phyloP scores from a whole-genome alignment of 2,797 vertebrate genomes.

The Kryptolebias ocellatus region DNA sequence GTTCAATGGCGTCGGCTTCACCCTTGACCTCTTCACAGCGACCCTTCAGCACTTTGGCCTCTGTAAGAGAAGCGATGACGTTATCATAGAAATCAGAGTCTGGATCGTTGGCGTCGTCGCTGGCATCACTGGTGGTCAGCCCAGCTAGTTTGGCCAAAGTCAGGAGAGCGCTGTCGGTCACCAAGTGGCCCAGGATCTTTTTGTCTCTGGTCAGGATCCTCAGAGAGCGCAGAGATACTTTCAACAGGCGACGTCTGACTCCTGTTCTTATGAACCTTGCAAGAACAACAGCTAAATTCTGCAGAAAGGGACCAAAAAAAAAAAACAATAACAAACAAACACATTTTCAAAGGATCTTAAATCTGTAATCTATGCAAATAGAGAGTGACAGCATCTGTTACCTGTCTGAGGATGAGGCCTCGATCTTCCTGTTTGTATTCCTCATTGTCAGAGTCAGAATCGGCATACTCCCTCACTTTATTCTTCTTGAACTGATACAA shows the following conservation, averaged over 20 bases:
- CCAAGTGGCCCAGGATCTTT: constrained; percentile 77
- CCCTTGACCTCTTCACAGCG: constrained; percentile 25
- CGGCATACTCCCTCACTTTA: constrained; percentile 76
- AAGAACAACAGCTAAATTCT: constrained; percentile 80
- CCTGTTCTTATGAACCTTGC: constrained; percentile 72
- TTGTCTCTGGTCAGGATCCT: constrained; percentile 84
- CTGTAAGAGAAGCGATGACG: constrained; percentile 60
- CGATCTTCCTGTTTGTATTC: constrained; percentile 67
- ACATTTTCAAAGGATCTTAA: no score
- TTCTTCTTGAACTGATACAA: constrained; percentile 78
- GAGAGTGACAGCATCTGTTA: constrained; percentile 32
- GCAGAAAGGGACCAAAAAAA: constrained; percentile 9
- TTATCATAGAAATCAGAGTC: constrained; percentile 70
- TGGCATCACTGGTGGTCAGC: constrained; percentile 42
- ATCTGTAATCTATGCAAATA: background rate
- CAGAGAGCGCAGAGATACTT: constrained; percentile 73
- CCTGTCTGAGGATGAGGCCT: constrained; percentile 77
- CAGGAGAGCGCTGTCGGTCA: constrained; percentile 74
- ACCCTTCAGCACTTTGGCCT: constrained; percentile 53
- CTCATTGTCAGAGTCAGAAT: constrained; percentile 79
- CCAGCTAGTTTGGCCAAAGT: constrained; percentile 75
- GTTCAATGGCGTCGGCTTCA: constrained; percentile 10
- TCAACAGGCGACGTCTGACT: constrained; percentile 67
- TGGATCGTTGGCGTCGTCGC: constrained; percentile 41
- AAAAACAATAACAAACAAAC: background rate